phyloP scores from a whole-genome alignment of 2,113 vertebrate genomes.

The Bujurquina vittata region DNA sequence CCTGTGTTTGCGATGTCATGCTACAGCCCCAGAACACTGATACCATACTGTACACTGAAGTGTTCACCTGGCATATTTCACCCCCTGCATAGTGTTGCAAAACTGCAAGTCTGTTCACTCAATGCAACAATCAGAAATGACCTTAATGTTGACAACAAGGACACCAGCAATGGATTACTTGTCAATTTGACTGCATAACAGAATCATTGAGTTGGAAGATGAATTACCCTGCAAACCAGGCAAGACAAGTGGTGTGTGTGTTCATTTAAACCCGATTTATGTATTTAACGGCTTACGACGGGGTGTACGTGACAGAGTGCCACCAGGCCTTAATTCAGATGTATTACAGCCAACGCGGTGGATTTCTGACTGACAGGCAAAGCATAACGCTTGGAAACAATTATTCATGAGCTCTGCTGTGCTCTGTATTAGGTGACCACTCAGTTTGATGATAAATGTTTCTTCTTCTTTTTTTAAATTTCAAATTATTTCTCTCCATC shows the following conservation, averaged over 20 bases:
- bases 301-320: slow-evolving; percentile 71
- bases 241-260: slow-evolving; percentile 82
- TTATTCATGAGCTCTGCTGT: slow-evolving; percentile 52
- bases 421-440: slow-evolving; percentile 18
- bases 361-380: slow-evolving; percentile 67
- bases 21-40: slow-evolving; percentile 26
- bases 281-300: slow-evolving; percentile 78
- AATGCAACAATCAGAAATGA: slow-evolving; percentile 76
- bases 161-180: slow-evolving; percentile 82
- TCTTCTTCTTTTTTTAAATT: slow-evolving; percentile 23
- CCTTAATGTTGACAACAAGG: slow-evolving; percentile 84
- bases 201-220: slow-evolving; percentile 82
- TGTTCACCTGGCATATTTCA: slow-evolving; percentile 36
- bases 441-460: slow-evolving; percentile 43
- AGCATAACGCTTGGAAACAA: slow-evolving; percentile 66
- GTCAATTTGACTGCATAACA: slow-evolving; percentile 84
- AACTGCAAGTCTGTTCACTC: slow-evolving; percentile 69
- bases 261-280: slow-evolving; percentile 84
- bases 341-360: slow-evolving; percentile 67
- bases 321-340: slow-evolving; percentile 78
- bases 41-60: slow-evolving; percentile 37
- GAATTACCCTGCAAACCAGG: slow-evolving; percentile 80
- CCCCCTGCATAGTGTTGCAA: slow-evolving; percentile 48
- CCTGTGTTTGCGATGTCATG: slow-evolving; percentile 13
- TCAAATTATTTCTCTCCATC: slow-evolving; percentile 52